Evolutionary conservation across 2,888 invertebrate species (phyloP), one percentile per base, ranked within the genome.

Genomic region (Spilarctia lutea): DNA sequence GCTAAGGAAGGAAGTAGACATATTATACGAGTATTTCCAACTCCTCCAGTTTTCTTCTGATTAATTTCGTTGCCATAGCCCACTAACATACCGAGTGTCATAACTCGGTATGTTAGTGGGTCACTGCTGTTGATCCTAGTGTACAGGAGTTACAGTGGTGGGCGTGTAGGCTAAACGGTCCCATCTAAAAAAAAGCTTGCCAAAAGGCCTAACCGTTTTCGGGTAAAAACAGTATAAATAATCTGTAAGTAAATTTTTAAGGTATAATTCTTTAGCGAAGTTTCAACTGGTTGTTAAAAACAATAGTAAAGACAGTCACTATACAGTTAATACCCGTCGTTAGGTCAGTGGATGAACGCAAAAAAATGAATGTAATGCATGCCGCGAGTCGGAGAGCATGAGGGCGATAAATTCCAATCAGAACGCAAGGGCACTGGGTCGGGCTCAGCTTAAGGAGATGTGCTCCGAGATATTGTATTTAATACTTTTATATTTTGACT

Each of bases 371-470:
- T 80, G 82, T 67, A 79, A 75, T 76, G 86, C 89, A 90, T 88
- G 87, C 83, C 82, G 87, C 84, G 87, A 90, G 89, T 89, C 89
- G 88, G 89, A 89, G 89, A 87, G 89, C 90, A 87, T 84, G 85
- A 86, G 89, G 89, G 90, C 93, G 91, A 94, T 94, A 94, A 94
- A 94, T 94, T 93, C 93, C 94, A 93, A 94, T 94, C 94, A 94
- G 90, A 82, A 80, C 82, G 81, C 81, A 86, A 93, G 94, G 94
- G 93, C 94, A 94, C 91, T 94, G 84, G 94, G 93, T 93, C 94
- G 92, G 81, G 82, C 79, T 81, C 84, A 83, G 85, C 82, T 91
- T 91, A 92, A 91, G 89, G 83, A 73, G 76, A 79, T 78, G 77
- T 65, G 70, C 72, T 68, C 65, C 71, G 52, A 70, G 27, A 66